These are phyloP conservation scores for Anableps anableps DNA, from an alignment of 2,797 vertebrate species.

Conservation along the genomic window DNA sequence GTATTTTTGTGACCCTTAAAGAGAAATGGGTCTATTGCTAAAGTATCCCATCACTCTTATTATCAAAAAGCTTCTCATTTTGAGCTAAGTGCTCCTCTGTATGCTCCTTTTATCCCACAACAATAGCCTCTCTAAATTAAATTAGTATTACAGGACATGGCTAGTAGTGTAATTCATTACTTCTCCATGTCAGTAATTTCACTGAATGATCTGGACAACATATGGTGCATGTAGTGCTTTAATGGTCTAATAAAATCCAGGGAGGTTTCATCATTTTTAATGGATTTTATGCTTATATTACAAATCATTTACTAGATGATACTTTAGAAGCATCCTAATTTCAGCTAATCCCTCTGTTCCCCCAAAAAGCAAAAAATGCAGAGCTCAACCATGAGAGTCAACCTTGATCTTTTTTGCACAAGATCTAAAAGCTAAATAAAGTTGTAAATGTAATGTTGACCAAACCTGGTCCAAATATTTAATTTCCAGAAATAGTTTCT, in stretches of 20 bases:
- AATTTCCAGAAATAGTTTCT: neutral
- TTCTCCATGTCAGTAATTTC: slow-evolving; percentile 56
- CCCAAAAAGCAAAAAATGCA: too few species aligned
- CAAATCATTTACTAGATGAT: slow-evolving; percentile 39
- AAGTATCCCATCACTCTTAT: slow-evolving; percentile 54
- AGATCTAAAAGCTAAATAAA: neutral
- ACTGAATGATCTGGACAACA: slow-evolving; percentile 53
- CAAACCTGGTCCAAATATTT: neutral
- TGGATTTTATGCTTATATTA: slow-evolving; percentile 30
- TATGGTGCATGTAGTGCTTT: slow-evolving; percentile 24
- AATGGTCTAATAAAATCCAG: slow-evolving; percentile 41
- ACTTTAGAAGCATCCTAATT: slow-evolving; percentile 13
- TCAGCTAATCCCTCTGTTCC: neutral
- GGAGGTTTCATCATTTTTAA: slow-evolving; percentile 33
- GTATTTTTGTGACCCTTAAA: slow-evolving; percentile 23
- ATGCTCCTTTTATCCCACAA: slow-evolving; percentile 47
- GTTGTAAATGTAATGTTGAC: neutral
- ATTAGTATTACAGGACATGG: slow-evolving; percentile 52
- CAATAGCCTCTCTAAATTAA: slow-evolving; percentile 48
- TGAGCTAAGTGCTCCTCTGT: slow-evolving; percentile 55
- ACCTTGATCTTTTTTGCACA: too few species aligned
- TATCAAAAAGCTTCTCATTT: slow-evolving; percentile 42
- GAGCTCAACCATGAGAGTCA: neutral
- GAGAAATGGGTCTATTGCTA: slow-evolving; percentile 31
- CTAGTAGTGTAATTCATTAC: slow-evolving; percentile 49